Base-by-base conservation (phyloP, 2,888 invertebrate genomes). In the Cephus pulcher region DNA sequence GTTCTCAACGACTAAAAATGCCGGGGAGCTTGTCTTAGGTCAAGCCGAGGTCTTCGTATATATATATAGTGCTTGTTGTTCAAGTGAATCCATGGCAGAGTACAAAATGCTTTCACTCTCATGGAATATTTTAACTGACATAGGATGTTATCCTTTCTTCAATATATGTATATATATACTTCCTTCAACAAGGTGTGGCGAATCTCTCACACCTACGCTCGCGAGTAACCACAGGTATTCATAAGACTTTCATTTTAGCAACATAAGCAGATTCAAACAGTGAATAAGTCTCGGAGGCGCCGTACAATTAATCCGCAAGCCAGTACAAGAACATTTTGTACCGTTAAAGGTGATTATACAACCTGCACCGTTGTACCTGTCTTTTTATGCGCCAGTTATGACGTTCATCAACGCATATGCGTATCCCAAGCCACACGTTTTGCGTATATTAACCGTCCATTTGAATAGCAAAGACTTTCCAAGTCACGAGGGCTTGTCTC, bases 51-150 rank as follows among this genome's bases (percentile, higher is more conserved):
- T 56, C 56, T 56, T 56, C 9, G 23, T 56, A 9, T 40, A 40
- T 40, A 40, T 40, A 40, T 23, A 40, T 40, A 40, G 4, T 40
- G 40, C 40, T 40, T 40, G 40, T 40, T 40, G 6, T 40, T 40
- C 40, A 15, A 40, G 23, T 23, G 40, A 23, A 40, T 40, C 40
- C 40, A 40, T 40, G 40, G 15, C 40, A 40, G 40, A 23, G 23
- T 40, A 40, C 4, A 82, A 84, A 83, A 85, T 85, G 85, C 85
- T 85, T 85, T 85, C 85, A 85, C 85, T 85, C 85, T 81, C 82
- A 76, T 81, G 83, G 80, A 85, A 82, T 83, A 83, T 85, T 85
- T 85, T 85, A 56, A 56, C 56, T 9, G 56, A 9, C 23, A 56
- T 56, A 56, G 56, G 56, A 56, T 56, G 56, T 56, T 56, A 23